Percentiles rank a stretch among this genome's conserved stretches.
These are phyloP conservation scores for Lutjanus argentimaculatus DNA, from an alignment of 2,797 vertebrate species.

Conservation along the genomic window DNA sequence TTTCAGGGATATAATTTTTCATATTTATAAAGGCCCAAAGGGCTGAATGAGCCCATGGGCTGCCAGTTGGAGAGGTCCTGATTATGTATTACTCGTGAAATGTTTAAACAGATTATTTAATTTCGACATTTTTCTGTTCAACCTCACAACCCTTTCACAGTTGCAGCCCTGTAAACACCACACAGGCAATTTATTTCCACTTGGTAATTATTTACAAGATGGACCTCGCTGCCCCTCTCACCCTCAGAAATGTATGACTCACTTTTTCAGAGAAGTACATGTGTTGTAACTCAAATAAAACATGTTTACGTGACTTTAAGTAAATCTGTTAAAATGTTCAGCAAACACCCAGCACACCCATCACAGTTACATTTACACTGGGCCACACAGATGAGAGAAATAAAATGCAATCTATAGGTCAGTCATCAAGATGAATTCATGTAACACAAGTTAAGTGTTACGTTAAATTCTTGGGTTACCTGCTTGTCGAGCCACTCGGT, in stretches of 20 bases:
- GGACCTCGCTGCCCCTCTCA: constrained; percentile 20
- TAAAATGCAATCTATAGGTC: background rate
- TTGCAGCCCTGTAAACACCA: fast-evolving
- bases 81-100: background rate
- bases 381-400: background rate
- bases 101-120: background rate
- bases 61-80: no score
- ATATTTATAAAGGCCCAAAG: no score
- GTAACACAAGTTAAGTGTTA: background rate
- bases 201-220: constrained; percentile 24
- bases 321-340: constrained; percentile 10
- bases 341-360: background rate
- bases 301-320: background rate
- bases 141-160: background rate
- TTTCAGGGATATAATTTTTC: no score
- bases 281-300: constrained; percentile 38
- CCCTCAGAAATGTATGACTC: constrained; percentile 39
- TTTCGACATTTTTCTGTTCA: background rate
- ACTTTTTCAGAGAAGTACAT: constrained; percentile 28
- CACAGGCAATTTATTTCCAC: constrained; percentile 4
- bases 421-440: background rate
- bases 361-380: background rate
- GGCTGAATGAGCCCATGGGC: no score
- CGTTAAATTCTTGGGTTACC: constrained; percentile 51
- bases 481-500: constrained; percentile 72